phyloP scores from a whole-genome alignment of 2,797 vertebrate genomes.

The Macroramphosus scolopax region DNA sequence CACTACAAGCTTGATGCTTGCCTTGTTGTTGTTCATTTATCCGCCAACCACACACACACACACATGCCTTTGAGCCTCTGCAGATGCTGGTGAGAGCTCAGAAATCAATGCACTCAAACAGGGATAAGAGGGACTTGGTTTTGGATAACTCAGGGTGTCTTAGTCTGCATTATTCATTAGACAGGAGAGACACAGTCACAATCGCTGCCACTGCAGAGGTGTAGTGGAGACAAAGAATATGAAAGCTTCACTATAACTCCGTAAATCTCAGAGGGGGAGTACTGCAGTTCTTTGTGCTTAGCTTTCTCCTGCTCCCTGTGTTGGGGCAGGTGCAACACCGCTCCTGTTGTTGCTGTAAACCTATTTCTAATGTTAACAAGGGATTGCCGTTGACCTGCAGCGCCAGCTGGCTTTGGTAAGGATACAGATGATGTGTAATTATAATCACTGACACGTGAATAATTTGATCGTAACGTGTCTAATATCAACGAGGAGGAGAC shows the following conservation, averaged over 20 bases:
- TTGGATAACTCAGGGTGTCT: slow-evolving; percentile 69
- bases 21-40: slow-evolving; percentile 64
- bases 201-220: slow-evolving; percentile 50
- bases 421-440: background rate
- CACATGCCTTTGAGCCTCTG: slow-evolving; percentile 55
- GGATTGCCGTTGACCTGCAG: background rate
- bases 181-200: slow-evolving; percentile 50
- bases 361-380: too few species aligned
- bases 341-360: slow-evolving; percentile 24
- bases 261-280: slow-evolving; percentile 41
- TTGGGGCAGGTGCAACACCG: slow-evolving; percentile 21
- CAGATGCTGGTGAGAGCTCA: slow-evolving; percentile 57
- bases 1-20: slow-evolving; percentile 39
- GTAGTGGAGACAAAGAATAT: slow-evolving; percentile 50
- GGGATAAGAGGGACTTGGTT: slow-evolving; percentile 71
- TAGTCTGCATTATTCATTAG: slow-evolving; percentile 77
- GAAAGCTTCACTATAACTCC: slow-evolving; percentile 53
- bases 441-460: too few species aligned
- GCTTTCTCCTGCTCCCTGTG: slow-evolving; percentile 18
- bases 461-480: too few species aligned
- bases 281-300: slow-evolving; percentile 32
- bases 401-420: background rate
- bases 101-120: slow-evolving; percentile 73
- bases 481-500: background rate
- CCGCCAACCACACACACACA: slow-evolving; percentile 25